phyloP scores from a whole-genome alignment of 2,113 vertebrate species.

The Riparia riparia region DNA sequence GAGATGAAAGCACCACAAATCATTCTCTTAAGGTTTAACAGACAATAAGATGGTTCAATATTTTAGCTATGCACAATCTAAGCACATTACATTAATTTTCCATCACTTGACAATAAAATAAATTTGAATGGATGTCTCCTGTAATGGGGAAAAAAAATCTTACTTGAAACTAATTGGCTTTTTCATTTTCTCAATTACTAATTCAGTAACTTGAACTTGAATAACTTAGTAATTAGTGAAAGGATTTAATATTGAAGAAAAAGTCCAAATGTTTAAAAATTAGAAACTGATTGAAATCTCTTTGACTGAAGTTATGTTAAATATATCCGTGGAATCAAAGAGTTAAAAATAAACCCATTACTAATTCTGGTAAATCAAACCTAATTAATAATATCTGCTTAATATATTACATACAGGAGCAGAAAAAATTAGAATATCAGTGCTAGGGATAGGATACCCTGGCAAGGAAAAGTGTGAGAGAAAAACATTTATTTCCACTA shows the following conservation, averaged over 20 bases:
- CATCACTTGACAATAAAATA: not conserved
- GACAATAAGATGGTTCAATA: not conserved
- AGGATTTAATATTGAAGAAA: not conserved
- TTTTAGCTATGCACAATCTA: not conserved
- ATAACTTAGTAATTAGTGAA: not conserved
- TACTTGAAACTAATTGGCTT: not conserved
- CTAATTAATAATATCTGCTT: slow-evolving; percentile 22
- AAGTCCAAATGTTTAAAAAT: not conserved
- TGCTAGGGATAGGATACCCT: not conserved
- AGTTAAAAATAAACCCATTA: slow-evolving; percentile 32
- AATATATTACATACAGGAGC: not conserved
- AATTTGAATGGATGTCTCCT: not conserved
- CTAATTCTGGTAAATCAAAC: slow-evolving; percentile 16
- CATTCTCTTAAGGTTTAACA: not conserved
- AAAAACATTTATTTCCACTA: not conserved
- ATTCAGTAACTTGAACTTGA: not conserved
- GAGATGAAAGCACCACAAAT: not conserved
- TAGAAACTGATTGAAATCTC: not conserved
- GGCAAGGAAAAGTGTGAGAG: not conserved
- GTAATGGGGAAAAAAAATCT: not conserved
- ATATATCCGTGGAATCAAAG: not conserved
- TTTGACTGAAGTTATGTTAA: not conserved
- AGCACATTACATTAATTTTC: not conserved
- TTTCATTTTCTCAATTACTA: not conserved
- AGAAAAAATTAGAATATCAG: not conserved